Evolutionary conservation across 2,888 invertebrate species (phyloP).

Genomic region (Hirtodrosophila trivittata): DNA sequence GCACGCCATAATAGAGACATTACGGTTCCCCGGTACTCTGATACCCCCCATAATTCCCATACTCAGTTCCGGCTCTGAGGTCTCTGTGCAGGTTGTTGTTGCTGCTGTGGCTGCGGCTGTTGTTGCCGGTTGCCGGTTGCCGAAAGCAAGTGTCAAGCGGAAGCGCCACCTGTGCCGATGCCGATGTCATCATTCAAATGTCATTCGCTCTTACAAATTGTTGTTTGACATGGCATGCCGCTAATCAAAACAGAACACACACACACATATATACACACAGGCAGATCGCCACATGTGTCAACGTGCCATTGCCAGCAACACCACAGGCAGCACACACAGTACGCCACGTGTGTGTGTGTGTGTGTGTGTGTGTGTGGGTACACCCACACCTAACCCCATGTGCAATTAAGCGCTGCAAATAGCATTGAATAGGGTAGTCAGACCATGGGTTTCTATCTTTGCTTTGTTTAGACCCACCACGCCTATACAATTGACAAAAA

Average conservation of each 20-base stretch:
- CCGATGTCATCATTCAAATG: constrained; percentile 78
- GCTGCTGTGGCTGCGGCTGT: neutral
- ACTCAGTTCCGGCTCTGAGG: neutral
- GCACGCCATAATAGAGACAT: constrained; percentile 74
- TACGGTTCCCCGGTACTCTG: constrained; percentile 19
- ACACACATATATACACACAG: constrained; percentile 12
- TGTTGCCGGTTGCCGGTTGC: neutral
- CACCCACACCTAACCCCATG: constrained; percentile 6
- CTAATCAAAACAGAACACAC: constrained; percentile 73
- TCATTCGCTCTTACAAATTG: constrained; percentile 72
- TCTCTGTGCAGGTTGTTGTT: neutral
- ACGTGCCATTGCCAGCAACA: constrained; percentile 37
- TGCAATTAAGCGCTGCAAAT: constrained; percentile 53
- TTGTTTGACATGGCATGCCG: constrained; percentile 80
- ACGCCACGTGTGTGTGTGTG: neutral
- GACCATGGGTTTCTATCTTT: neutral
- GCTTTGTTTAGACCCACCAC: constrained; percentile 16
- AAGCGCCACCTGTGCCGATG: constrained; percentile 67
- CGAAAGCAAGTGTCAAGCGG: constrained; percentile 62
- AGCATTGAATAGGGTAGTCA: constrained; percentile 5
- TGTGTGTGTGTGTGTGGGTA: neutral
- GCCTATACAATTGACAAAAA: constrained; percentile 34
- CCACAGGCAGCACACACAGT: constrained; percentile 17
- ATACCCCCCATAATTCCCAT: neutral
- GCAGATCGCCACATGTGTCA: constrained; percentile 44